phyloP scores from a whole-genome alignment of 2,888 invertebrate species.

The Gastracanthus pulcherrimus region DNA sequence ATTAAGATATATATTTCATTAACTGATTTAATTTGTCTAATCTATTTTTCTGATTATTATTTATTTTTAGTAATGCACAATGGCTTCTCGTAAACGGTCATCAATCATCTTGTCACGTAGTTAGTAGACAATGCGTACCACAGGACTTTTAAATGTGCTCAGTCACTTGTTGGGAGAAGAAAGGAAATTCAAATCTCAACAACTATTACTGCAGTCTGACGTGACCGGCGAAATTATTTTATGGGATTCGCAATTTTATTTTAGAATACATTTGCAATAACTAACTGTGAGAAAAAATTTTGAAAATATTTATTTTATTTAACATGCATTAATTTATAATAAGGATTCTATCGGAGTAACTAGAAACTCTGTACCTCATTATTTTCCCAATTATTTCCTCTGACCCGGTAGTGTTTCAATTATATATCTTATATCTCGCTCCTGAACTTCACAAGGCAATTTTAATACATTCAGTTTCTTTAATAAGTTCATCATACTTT shows the following conservation, averaged over 20 bases:
- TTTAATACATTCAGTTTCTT: neutral
- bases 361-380: neutral
- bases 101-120: neutral
- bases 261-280: too few relatives aligned
- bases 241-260: too few relatives aligned
- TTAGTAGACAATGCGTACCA: neutral
- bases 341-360: neutral
- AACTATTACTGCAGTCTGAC: neutral
- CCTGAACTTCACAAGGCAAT: neutral
- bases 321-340: neutral
- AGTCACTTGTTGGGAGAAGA: neutral
- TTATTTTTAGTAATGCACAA: neutral
- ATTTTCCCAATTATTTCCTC: conserved; percentile 2
- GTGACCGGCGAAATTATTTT: neutral
- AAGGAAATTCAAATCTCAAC: neutral
- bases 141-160: neutral
- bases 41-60: neutral
- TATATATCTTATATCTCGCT: neutral
- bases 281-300: neutral
- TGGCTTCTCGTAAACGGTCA: neutral
- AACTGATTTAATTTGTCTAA: neutral
- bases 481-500: neutral
- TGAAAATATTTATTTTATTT: neutral
- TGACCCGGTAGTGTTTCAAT: conserved; percentile 8
- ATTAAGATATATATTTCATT: neutral